Evolutionary conservation across 2,797 vertebrate species (phyloP).

Genomic region (Clarias pachynema): DNA sequence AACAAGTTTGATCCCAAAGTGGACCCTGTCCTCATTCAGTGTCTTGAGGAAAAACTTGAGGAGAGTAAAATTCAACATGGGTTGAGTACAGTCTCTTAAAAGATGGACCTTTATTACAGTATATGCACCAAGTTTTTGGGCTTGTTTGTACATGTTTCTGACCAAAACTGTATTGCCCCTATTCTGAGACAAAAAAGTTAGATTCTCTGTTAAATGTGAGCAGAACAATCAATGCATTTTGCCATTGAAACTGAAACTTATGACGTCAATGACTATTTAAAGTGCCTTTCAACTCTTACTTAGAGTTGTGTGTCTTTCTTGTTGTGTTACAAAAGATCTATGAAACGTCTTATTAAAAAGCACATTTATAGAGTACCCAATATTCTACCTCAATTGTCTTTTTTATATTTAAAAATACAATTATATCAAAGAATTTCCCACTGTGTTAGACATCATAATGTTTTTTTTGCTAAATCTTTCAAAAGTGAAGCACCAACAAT

Average conservation of each 20-base stretch:
- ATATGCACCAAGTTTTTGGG: neutral
- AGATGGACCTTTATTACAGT: slow-evolving; percentile 10
- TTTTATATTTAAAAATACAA: neutral
- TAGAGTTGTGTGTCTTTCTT: neutral
- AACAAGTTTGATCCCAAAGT: slow-evolving; percentile 94
- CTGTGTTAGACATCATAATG: neutral
- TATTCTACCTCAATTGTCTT: slow-evolving; percentile 6
- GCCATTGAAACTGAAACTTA: neutral
- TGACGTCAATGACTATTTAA: neutral
- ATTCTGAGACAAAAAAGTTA: neutral
- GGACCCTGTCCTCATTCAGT: slow-evolving; percentile 86
- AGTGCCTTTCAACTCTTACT: slow-evolving; percentile 27
- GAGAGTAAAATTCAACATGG: slow-evolving; percentile 74
- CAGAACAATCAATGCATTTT: neutral
- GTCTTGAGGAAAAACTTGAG: slow-evolving; percentile 85
- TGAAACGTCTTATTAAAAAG: slow-evolving; percentile 1
- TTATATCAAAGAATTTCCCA: neutral
- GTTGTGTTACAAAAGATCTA: neutral
- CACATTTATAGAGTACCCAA: neutral
- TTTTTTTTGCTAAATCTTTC: neutral
- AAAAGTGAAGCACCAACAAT: neutral
- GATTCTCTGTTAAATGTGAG: neutral
- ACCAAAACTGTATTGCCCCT: neutral
- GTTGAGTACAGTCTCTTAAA: slow-evolving; percentile 54
- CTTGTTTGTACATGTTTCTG: neutral